A percentile compares a stretch with the other conserved stretches of the same genome.
Conservation (phyloP, 1,140 invertebrate genomes). For the Campoletis sonorensis region DNA sequence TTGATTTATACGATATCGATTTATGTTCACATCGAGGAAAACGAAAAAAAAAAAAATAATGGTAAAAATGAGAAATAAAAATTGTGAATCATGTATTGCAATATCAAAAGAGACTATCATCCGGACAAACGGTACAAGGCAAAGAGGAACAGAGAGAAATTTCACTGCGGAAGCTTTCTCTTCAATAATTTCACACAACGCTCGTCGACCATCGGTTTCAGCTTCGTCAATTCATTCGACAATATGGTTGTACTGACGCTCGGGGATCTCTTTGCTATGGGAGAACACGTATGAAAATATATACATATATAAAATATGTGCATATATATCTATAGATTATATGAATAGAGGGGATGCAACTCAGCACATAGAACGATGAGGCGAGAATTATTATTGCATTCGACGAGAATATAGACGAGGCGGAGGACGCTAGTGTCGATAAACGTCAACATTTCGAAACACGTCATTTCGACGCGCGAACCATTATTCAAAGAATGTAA, state of each 20-base stretch:
- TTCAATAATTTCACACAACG: slow-evolving; percentile 54
- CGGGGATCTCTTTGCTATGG: background rate
- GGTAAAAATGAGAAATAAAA: too few relatives aligned
- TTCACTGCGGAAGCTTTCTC: slow-evolving; percentile 30
- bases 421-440: background rate
- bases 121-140: background rate
- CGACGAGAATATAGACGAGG: background rate
- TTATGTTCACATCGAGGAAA: too few relatives aligned
- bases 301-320: background rate
- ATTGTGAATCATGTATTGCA: background rate
- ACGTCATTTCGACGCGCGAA: background rate
- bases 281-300: background rate
- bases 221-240: background rate
- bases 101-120: background rate
- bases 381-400: slow-evolving; percentile 29
- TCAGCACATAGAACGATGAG: background rate
- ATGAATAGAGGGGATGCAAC: background rate
- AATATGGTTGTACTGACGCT: background rate
- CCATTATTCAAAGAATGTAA: background rate
- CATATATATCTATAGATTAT: too few relatives aligned
- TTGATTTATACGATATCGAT: too few relatives aligned
- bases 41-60: too few relatives aligned
- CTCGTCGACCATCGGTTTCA: background rate
- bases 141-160: slow-evolving; percentile 1
- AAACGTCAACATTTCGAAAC: slow-evolving; percentile 10